Evolutionary conservation across 2,113 vertebrate genomes (phyloP), one percentile per base, ranked within the genome.

Genomic region (Urocynchramus pylzowi): DNA sequence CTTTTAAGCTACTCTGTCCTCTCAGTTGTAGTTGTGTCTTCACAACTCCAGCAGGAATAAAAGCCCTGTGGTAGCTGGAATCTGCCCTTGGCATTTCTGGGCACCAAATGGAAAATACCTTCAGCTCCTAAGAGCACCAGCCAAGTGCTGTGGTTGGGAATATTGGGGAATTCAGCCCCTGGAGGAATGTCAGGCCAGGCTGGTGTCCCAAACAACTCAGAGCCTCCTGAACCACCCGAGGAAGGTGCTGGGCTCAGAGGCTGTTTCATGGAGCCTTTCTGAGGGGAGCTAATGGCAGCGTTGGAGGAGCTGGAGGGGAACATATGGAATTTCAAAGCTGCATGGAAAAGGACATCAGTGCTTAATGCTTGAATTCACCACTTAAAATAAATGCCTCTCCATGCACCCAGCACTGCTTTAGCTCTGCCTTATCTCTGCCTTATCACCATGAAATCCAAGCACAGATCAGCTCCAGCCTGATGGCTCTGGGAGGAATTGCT

Each of bases 271-370:
- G 31, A 11, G 23, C 37, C 42, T 26, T 63, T 54, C 26, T 61
- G 56, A 86, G 50, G 17, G 23, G 9, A 67, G 33, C 13, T 86
- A 74, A 78, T 90, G 71, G 35, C 6, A 44, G 12, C 7, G 13
- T 1, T 74, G 53, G 31, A 85, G 74, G 70, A 96, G 71, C 60
- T 42, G 71, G 44, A 75, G 85, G 49, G 71, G 52, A 96, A 93
- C 52, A 52, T 74, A 83, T 19, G 60, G 79, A 81, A 92, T 94
- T 92, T 93, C 92, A 93, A 71, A 88, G 68, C 27, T 86, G 78
- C 56, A 13, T 61, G 71, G 77, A 83, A 88, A 88, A 81, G 68
- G 82, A 88, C 79, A 81, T 69, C 68, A 52, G 30, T 67, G 54
- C 75, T 96, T 74, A 80, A 77, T 83, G 69, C 76, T 80, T 83